Evolutionary conservation across 2,888 invertebrate genomes (phyloP), one percentile per base, ranked within the genome.

Genomic region (Hemistola chrysoprasaria): DNA sequence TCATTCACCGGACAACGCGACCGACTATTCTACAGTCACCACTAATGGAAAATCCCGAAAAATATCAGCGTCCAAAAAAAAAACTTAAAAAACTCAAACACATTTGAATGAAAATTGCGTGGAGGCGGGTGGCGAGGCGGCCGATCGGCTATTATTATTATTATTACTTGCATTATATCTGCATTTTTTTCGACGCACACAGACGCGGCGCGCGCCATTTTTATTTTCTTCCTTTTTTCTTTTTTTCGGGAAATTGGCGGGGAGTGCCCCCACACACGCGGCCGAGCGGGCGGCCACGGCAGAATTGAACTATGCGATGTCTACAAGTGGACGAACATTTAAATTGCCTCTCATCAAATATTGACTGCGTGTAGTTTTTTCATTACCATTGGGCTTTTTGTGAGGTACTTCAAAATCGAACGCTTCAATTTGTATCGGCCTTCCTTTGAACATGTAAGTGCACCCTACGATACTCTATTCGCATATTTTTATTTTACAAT

Each of bases 281-380:
- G 64, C 63, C 67, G 51, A 59, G 46, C 22, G 34, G 43, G 38
- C 24, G 43, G 43, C 33, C 33, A 38, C 43, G 43, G 24, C 61
- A 55, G 67, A 61, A 66, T 72, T 73, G 79, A 85, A 87, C 87
- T 86, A 85, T 84, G 72, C 85, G 82, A 83, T 86, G 86, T 87
- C 87, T 88, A 87, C 87, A 88, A 87, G 87, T 85, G 87, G 81
- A 78, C 79, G 83, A 83, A 81, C 86, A 84, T 85, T 85, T 84
- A 86, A 87, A 88, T 87, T 87, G 87, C 84, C 83, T 79, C 86
- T 86, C 86, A 87, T 88, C 87, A 88, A 85, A 86, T 86, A 88
- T 87, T 87, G 86, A 83, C 81, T 81, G 79, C 78, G 70, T 85
- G 84, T 86, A 84, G 83, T 85, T 85, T 86, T 86, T 87, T 83